Conservation (phyloP, 2,888 invertebrate species). For the Strigamia maritima region DNA sequence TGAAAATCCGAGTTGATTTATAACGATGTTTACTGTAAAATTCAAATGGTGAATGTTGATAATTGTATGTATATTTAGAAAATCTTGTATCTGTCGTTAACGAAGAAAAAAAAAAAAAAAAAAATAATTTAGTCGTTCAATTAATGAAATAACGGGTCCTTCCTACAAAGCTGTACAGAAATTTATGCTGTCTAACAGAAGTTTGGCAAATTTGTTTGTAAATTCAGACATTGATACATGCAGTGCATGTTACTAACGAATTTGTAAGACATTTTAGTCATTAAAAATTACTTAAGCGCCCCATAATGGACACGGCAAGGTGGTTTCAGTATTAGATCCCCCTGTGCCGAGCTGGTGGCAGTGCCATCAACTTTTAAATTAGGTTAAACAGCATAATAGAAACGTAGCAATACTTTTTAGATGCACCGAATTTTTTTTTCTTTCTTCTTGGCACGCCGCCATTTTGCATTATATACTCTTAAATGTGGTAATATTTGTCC, state of each 20-base stretch:
- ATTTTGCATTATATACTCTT: not conserved
- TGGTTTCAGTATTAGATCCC: slow-evolving; percentile 11
- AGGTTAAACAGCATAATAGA: slow-evolving; percentile 26
- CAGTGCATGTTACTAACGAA: slow-evolving; percentile 1
- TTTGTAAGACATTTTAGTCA: slow-evolving; percentile 5
- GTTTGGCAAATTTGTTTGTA: not conserved
- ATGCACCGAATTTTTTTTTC: not conserved
- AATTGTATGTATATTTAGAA: slow-evolving; percentile 31
- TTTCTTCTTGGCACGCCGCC: slow-evolving; percentile 7
- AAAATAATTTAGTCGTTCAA: not conserved
- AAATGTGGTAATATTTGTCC: slow-evolving; percentile 8
- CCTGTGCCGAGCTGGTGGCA: slow-evolving; percentile 12
- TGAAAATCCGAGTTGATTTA: not conserved
- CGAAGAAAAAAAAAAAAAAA: not conserved
- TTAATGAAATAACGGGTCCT: slow-evolving; percentile 22
- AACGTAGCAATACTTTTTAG: slow-evolving; percentile 28
- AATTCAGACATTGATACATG: not conserved
- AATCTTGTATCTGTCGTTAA: not conserved
- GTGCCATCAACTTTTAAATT: not conserved
- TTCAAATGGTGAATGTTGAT: slow-evolving; percentile 7
- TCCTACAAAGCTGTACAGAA: slow-evolving; percentile 35
- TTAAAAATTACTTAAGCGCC: not conserved
- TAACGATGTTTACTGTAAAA: slow-evolving; percentile 14
- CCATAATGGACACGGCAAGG: slow-evolving; percentile 10
- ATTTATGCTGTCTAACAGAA: slow-evolving; percentile 31